phyloP scores from a whole-genome alignment of 2,888 invertebrate species.

The Falcaria lacertinaria region DNA sequence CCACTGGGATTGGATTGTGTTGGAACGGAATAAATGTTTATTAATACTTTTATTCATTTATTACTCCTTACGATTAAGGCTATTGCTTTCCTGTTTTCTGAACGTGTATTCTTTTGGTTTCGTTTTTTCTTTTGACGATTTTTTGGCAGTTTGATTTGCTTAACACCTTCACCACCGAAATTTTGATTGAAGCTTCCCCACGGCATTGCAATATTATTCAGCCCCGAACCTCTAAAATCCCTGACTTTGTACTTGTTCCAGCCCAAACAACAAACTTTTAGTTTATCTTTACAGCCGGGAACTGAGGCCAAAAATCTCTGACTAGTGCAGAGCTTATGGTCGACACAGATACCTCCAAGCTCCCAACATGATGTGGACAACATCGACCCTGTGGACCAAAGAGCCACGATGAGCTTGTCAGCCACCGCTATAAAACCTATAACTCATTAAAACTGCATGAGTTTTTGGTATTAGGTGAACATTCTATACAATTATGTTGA shows the following conservation, averaged over 20 bases:
- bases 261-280: constrained; percentile 61
- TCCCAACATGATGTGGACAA: constrained; percentile 56
- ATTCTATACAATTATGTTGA: too few relatives aligned
- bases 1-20: background rate
- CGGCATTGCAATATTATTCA: constrained; percentile 39
- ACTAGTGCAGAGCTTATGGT: constrained; percentile 47
- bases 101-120: constrained; percentile 4
- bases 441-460: background rate
- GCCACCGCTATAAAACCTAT: background rate
- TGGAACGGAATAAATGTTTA: background rate
- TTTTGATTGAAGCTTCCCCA: constrained; percentile 31
- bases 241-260: constrained; percentile 52
- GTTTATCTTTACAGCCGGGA: constrained; percentile 51
- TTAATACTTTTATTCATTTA: constrained; percentile 5
- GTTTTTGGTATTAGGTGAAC: too few relatives aligned
- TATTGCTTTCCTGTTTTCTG: constrained; percentile 7
- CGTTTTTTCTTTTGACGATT: background rate
- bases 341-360: constrained; percentile 58
- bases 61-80: constrained; percentile 16
- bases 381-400: constrained; percentile 46
- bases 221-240: constrained; percentile 42
- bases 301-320: constrained; percentile 43
- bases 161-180: constrained; percentile 52
- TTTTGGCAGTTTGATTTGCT: constrained; percentile 12
- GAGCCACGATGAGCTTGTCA: background rate